Conservation (phyloP, 2,797 vertebrate species). For the Cottoperca gobio region DNA sequence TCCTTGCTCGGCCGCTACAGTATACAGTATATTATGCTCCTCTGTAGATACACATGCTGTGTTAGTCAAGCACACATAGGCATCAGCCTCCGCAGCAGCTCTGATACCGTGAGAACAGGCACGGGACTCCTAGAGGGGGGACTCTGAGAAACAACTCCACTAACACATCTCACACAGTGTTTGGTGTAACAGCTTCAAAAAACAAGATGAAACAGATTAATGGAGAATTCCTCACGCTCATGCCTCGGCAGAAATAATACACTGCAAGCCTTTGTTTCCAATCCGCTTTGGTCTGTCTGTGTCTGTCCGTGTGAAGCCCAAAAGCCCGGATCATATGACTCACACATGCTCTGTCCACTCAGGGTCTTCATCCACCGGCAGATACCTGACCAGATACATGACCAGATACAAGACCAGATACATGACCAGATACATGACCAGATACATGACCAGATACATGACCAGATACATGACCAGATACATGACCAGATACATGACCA, state of each 20-base stretch:
- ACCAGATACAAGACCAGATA: no score
- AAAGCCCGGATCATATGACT: conserved; percentile 70
- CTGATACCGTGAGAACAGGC: conserved; percentile 46
- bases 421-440: no score
- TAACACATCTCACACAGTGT: conserved; percentile 24
- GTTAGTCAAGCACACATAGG: conserved; percentile 20
- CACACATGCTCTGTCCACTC: conserved; percentile 64
- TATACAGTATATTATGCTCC: background rate
- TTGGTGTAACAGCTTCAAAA: conserved; percentile 37
- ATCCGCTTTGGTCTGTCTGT: conserved; percentile 59
- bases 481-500: no score
- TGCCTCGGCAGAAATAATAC: conserved; percentile 52
- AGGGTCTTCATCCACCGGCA: conserved; percentile 63
- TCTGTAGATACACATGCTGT: conserved; percentile 24
- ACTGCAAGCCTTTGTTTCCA: conserved; percentile 63
- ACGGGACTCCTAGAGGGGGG: conserved; percentile 46
- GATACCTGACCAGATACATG: no score
- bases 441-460: no score
- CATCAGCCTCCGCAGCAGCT: conserved; percentile 40
- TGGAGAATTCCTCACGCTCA: conserved; percentile 62
- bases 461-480: no score
- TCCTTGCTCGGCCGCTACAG: background rate
- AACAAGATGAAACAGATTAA: conserved; percentile 60
- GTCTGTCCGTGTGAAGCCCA: conserved; percentile 33
- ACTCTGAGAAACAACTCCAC: conserved; percentile 46